Percentiles rank a stretch among this genome's conserved stretches.
Evolutionary conservation across 2,888 invertebrate genomes (phyloP).

Genomic region (Patella ulyssiponensis): DNA sequence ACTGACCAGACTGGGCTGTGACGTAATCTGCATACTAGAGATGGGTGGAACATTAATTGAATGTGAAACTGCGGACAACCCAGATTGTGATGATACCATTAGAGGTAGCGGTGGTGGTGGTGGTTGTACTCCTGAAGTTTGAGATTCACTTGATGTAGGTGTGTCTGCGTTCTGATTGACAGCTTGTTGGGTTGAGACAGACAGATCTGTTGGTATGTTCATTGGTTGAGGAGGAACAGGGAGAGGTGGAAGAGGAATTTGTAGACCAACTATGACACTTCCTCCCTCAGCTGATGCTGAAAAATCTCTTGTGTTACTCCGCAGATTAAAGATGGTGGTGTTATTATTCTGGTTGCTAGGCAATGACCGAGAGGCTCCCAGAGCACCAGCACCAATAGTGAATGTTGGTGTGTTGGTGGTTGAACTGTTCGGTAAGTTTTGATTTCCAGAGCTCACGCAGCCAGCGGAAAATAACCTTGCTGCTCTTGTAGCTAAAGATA

Average conservation of each 20-base stretch:
- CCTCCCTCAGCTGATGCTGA: background rate
- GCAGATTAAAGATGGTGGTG: background rate
- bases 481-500: conserved; percentile 26
- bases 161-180: conserved; percentile 31
- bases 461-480: conserved; percentile 18
- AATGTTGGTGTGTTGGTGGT: background rate
- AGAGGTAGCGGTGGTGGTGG: background rate
- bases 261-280: conserved; percentile 1
- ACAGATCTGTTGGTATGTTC: background rate
- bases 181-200: conserved; percentile 22
- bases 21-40: too few species aligned
- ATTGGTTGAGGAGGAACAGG: conserved; percentile 11
- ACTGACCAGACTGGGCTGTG: too few species aligned
- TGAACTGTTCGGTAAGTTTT: background rate
- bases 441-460: background rate
- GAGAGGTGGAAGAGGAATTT: conserved; percentile 1
- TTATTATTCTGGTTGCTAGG: conserved; percentile 23
- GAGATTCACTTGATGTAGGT: conserved; percentile 10
- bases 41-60: too few species aligned
- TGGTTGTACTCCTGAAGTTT: background rate
- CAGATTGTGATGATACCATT: too few species aligned
- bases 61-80: too few species aligned
- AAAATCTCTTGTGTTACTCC: background rate
- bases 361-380: conserved; percentile 26
- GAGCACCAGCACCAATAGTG: conserved; percentile 11